Base-by-base conservation (phyloP, 2,797 vertebrate species). In the Helarctos malayanus region DNA sequence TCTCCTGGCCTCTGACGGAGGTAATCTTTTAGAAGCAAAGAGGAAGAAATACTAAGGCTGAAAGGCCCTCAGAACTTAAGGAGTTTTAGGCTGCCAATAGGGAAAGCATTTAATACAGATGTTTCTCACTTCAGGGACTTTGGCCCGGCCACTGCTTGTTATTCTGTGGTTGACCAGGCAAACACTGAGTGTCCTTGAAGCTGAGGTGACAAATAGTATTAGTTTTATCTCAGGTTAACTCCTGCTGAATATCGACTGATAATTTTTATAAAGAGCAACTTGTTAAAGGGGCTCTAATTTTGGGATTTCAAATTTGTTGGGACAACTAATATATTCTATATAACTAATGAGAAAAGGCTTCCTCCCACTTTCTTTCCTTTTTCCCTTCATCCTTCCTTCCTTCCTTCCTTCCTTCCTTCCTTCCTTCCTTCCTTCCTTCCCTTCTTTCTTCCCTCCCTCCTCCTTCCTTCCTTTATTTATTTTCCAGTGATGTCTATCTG, bases 1-100 rank as follows among this genome's bases (percentile, higher is more conserved):
- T 88, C 32, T 76, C 32, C 83, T 85, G 49, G 21, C 38, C 56
- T 78, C 79, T 95, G 35, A 78, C 5, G 89, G 54, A 96, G 35
- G n/a, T 13, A 52, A 47, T 25, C 45, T 84, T 94, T 91, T 47
- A 89, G 59, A 91, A 89, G n/a, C 4, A 32, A 76, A 80, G 10
- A 49, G 23, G 7, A 73, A 94, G 57, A 4, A 35, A 27, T 15
- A 73, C 27, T 41, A 63, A 71, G 45, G 15, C 38, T 47, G 75
- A 59, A 35, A 75, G 27, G 2, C 35, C 54, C 65, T 63, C 57
- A 41, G 69, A 59, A 56, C 71, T n/a, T 85, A 41, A 65, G 83
- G 81, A 25, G 27, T 35, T 59, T 88, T 41, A 45, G 35, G 65
- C 7, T 49, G 57, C 13, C 56, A n/a, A 27, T 4, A 93, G 11